Percentiles rank a stretch among this genome's conserved stretches.
Evolutionary conservation across 2,113 vertebrate species (phyloP).

Genomic region (Guaruba guarouba): DNA sequence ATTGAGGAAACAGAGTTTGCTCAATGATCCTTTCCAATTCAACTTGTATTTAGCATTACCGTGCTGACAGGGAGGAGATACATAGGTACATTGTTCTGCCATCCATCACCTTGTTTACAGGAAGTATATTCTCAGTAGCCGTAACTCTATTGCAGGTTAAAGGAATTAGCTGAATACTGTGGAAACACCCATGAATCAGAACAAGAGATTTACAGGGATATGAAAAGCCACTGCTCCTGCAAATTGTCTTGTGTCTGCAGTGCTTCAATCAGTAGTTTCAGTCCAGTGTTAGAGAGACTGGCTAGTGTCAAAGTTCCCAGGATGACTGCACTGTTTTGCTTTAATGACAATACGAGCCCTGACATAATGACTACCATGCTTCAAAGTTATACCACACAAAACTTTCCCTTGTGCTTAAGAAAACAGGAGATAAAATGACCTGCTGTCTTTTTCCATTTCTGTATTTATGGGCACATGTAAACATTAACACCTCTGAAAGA

Average conservation of each 20-base stretch:
- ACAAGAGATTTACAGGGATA: neutral
- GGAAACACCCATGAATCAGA: neutral
- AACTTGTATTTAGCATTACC: neutral
- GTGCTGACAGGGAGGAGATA: neutral
- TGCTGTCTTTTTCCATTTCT: neutral
- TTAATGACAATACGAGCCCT: conserved; percentile 25
- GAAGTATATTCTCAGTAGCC: neutral
- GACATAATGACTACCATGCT: neutral
- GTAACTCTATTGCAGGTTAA: neutral
- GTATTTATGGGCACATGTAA: neutral
- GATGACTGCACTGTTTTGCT: neutral
- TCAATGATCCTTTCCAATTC: neutral
- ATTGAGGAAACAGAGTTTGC: neutral
- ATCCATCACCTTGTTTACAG: neutral
- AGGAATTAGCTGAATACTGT: neutral
- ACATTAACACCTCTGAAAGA: neutral
- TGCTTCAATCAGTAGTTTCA: conserved; percentile 2
- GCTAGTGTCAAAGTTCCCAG: neutral
- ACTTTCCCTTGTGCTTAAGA: neutral
- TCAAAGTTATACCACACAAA: neutral
- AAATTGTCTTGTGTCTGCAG: neutral
- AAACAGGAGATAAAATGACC: conserved; percentile 2
- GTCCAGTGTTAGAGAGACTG: conserved; percentile 1
- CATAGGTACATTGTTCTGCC: neutral
- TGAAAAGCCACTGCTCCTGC: neutral